A percentile compares a stretch with the other conserved stretches of the same genome.
Conservation (phyloP, 1,140 invertebrate genomes). For the Drosophila sp. region DNA sequence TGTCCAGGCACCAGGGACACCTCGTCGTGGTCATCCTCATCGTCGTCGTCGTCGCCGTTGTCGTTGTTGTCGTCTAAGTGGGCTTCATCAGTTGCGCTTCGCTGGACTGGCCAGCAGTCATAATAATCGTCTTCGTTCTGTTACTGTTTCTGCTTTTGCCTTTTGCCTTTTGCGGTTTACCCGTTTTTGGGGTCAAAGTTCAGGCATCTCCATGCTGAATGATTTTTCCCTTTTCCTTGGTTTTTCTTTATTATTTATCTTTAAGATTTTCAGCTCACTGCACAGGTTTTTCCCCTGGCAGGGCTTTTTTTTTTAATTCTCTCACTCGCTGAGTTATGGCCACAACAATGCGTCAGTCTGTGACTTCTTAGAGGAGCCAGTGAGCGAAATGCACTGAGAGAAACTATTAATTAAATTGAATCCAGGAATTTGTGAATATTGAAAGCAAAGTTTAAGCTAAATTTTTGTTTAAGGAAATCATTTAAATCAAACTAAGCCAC, state of each 20-base stretch:
- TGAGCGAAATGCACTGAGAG: constrained; percentile 18
- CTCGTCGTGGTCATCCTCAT: constrained; percentile 33
- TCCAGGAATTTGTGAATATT: too few species aligned
- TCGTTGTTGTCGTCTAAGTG: constrained; percentile 58
- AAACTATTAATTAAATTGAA: neutral
- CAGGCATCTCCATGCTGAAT: constrained; percentile 32
- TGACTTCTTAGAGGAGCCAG: constrained; percentile 29
- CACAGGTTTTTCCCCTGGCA: constrained; percentile 60
- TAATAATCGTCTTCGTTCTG: constrained; percentile 64
- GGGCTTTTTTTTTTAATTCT: constrained; percentile 7
- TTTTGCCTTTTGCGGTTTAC: constrained; percentile 55
- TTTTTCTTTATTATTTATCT: constrained; percentile 71
- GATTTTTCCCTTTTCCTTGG: constrained; percentile 33
- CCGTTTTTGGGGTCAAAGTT: constrained; percentile 74
- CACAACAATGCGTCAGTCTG: constrained; percentile 77
- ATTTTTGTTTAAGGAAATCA: neutral
- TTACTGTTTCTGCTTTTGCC: constrained; percentile 35
- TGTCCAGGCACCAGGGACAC: constrained; percentile 53
- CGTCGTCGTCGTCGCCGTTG: neutral
- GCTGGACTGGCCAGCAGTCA: constrained; percentile 49
- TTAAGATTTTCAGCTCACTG: constrained; percentile 79
- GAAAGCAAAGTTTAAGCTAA: too few species aligned
- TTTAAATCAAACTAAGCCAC: too few species aligned
- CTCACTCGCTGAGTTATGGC: constrained; percentile 55
- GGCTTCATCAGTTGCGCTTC: constrained; percentile 78